Percentiles rank a stretch among this genome's conserved stretches.
These are phyloP conservation scores for Anoura caudifer DNA, from an alignment of 2,113 vertebrate species.

Conservation along the genomic window DNA sequence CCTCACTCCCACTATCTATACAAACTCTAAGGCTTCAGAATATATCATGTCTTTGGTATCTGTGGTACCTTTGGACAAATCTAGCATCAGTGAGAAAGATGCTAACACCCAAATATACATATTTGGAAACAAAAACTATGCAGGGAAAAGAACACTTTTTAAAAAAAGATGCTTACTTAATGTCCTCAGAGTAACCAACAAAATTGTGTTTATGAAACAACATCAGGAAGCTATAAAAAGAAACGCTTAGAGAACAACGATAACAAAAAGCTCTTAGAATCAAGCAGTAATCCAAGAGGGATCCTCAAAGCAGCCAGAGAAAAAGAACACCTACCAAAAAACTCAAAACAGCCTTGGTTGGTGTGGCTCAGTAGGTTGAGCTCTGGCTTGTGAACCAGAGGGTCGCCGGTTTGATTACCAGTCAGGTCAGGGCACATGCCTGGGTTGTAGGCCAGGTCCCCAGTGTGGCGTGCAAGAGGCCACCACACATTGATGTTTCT, in stretches of 20 bases:
- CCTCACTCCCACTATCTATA: neutral
- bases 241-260: neutral
- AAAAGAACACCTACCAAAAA: neutral
- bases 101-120: neutral
- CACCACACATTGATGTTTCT: too few relatives aligned
- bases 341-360: too few relatives aligned
- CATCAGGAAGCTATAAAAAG: constrained; percentile 15
- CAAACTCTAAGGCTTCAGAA: neutral
- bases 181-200: neutral
- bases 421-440: too few relatives aligned
- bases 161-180: neutral
- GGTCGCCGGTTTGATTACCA: too few relatives aligned
- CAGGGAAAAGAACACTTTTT: neutral
- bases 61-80: constrained; percentile 22
- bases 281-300: constrained; percentile 7
- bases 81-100: neutral
- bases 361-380: too few relatives aligned
- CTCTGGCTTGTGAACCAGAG: too few relatives aligned
- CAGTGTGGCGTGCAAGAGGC: too few relatives aligned
- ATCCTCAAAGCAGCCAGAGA: neutral
- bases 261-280: neutral
- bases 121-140: constrained; percentile 12
- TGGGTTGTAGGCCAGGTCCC: too few relatives aligned
- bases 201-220: neutral
- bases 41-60: neutral